Base-by-base conservation (phyloP, 2,888 invertebrate species). In the Drosophila histrio region DNA sequence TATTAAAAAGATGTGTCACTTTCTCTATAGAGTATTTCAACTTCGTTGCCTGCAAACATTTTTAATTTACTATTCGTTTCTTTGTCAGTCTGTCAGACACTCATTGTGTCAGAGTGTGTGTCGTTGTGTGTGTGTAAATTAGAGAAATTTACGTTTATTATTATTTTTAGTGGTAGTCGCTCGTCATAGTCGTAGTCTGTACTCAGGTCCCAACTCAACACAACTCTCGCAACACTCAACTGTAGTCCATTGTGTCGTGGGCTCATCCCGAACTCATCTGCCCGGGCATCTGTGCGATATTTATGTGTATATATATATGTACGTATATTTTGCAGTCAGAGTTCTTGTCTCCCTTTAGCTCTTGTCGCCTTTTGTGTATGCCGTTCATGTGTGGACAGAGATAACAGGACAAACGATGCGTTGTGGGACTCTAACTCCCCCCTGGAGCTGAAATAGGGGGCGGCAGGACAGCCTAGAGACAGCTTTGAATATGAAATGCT, bases 71-170 rank as follows among this genome's bases (percentile, higher is more conserved):
- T 56, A 4, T 15, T 9, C 6, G 36, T 3, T 34, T 22, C 22
- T 36, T 36, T 11, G 47, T n/a, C 7, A 21, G 46, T 22, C 36
- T 44, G 13, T 32, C 21, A 30, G 56, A 41, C 56, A 32, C 52
- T 52, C 38, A 41, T 17, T 24, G 22, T 41, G 19, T 22, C n/a
- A 24, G 26, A 28, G 32, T 26, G 21, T 24, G 19, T 49, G 17
- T 47, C 28, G 19, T 38, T 41, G 38, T 47, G 44, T 54, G 60
- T 77, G 67, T 72, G 70, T 81, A 78, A 84, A 80, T 84, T 80
- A 83, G 76, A 73, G 74, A 88, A 88, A 84, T 84, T 88, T 84
- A 84, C 81, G 88, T 86, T 84, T 87, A 84, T 88, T 88, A 88
- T 86, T 87, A 87, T 82, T 85, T 82, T 82, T 85, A 82, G 86